Evolutionary conservation across 2,113 vertebrate species (phyloP).

Genomic region (Apaloderma vittatum): DNA sequence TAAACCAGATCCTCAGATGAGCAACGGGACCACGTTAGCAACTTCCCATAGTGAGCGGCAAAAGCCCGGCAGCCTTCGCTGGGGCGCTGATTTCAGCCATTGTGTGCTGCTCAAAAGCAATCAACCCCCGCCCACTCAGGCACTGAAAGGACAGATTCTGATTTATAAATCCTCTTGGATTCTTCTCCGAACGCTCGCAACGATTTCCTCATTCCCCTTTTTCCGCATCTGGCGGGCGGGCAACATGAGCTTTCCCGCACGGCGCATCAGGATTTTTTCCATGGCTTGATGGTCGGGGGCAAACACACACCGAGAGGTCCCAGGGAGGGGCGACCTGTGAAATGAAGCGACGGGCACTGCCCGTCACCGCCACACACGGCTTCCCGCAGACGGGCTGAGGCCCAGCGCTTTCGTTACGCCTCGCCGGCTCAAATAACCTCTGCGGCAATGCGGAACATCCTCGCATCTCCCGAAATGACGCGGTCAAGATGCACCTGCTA

Average conservation of each 20-base stretch:
- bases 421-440: not conserved
- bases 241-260: not conserved
- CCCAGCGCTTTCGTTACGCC: not conserved
- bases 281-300: not conserved
- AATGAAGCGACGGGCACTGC: not conserved
- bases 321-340: not conserved
- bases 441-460: not conserved
- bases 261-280: not conserved
- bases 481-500: not conserved
- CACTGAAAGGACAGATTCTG: not conserved
- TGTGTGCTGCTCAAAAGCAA: not conserved
- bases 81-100: not conserved
- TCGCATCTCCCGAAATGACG: not conserved
- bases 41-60: not conserved
- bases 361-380: not conserved
- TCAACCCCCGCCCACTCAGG: not conserved
- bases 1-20: not conserved
- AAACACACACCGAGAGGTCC: not conserved
- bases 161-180: not conserved
- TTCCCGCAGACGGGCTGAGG: not conserved
- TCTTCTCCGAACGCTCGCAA: not conserved
- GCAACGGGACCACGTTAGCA: not conserved
- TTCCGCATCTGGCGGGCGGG: not conserved
- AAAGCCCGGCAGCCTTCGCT: not conserved
- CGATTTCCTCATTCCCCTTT: not conserved